Conservation (phyloP, 2,888 invertebrate species). For the Lithophane ornitopus region DNA sequence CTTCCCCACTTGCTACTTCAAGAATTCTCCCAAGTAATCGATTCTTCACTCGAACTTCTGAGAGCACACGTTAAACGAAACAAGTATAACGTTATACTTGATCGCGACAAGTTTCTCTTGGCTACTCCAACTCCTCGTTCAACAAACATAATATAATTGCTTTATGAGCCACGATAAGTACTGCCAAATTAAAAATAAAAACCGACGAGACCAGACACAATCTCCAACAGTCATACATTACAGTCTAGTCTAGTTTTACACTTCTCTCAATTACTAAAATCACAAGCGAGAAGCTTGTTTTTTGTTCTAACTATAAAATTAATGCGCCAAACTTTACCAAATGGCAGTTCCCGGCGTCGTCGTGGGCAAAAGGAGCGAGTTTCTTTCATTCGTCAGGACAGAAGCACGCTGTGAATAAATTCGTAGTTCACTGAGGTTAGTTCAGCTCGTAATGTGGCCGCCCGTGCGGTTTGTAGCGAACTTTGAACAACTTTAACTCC, state of each 20-base stretch:
- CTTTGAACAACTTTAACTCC: slow-evolving; percentile 66
- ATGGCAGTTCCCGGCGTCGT: slow-evolving; percentile 51
- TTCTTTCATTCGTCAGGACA: slow-evolving; percentile 54
- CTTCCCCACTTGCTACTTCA: slow-evolving; percentile 35
- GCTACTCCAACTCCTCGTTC: slow-evolving; percentile 28
- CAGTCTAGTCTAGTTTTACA: slow-evolving; percentile 46
- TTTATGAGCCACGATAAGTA: slow-evolving; percentile 19
- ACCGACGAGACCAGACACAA: slow-evolving; percentile 11
- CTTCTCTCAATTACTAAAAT: slow-evolving; percentile 53
- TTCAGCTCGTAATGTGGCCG: slow-evolving; percentile 63
- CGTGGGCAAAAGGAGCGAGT: slow-evolving; percentile 51
- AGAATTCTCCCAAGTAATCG: slow-evolving; percentile 49
- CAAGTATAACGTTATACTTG: slow-evolving; percentile 51
- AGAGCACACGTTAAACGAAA: slow-evolving; percentile 34
- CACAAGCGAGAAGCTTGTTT: slow-evolving; percentile 42
- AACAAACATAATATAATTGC: slow-evolving; percentile 20
- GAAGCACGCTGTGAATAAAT: slow-evolving; percentile 59
- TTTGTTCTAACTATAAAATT: slow-evolving; percentile 57
- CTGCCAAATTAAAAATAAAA: slow-evolving; percentile 34
- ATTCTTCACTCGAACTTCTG: slow-evolving; percentile 58
- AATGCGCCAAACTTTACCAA: slow-evolving; percentile 59
- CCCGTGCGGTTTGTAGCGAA: slow-evolving; percentile 65
- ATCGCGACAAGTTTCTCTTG: slow-evolving; percentile 47
- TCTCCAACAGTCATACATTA: slow-evolving; percentile 21
- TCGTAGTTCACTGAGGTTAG: slow-evolving; percentile 55